A percentile compares a stretch with the other conserved stretches of the same genome.
phyloP scores from a whole-genome alignment of 2,888 invertebrate species.

The Napeogenes sylphis region DNA sequence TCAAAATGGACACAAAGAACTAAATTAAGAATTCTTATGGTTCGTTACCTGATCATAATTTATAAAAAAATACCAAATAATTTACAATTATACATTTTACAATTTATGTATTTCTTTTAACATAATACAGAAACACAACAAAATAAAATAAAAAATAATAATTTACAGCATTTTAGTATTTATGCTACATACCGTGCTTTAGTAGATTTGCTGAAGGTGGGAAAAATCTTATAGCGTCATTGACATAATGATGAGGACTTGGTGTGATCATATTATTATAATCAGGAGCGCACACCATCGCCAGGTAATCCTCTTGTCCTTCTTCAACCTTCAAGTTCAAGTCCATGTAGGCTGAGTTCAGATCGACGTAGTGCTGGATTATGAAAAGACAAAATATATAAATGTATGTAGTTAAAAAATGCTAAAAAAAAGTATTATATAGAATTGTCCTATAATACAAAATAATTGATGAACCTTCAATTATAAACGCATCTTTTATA shows the following conservation, averaged over 20 bases:
- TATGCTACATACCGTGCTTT: constrained; percentile 43
- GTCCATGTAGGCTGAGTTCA: constrained; percentile 87
- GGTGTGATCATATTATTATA: constrained; percentile 81
- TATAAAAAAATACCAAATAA: too few relatives aligned
- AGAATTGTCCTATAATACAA: too few relatives aligned
- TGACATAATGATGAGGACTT: constrained; percentile 72
- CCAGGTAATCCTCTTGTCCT: constrained; percentile 84
- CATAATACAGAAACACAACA: too few relatives aligned
- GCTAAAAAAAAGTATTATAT: background rate
- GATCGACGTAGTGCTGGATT: constrained; percentile 89
- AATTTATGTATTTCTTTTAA: too few relatives aligned
- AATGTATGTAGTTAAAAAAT: too few relatives aligned
- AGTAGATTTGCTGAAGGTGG: constrained; percentile 48
- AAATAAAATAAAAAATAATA: too few relatives aligned
- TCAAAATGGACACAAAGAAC: too few relatives aligned
- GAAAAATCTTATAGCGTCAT: constrained; percentile 58
- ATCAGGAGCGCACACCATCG: constrained; percentile 87
- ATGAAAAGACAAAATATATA: background rate
- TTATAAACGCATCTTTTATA: too few relatives aligned
- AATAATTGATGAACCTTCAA: background rate
- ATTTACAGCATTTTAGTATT: too few relatives aligned
- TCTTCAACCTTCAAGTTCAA: constrained; percentile 79
- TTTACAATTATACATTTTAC: too few relatives aligned
- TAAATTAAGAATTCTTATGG: too few relatives aligned
- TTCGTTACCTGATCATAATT: too few relatives aligned